Percentiles rank a stretch among this genome's conserved stretches.
Conservation (phyloP, 92 coral and sea anemone genomes). For the Blastomussa wellsi region DNA sequence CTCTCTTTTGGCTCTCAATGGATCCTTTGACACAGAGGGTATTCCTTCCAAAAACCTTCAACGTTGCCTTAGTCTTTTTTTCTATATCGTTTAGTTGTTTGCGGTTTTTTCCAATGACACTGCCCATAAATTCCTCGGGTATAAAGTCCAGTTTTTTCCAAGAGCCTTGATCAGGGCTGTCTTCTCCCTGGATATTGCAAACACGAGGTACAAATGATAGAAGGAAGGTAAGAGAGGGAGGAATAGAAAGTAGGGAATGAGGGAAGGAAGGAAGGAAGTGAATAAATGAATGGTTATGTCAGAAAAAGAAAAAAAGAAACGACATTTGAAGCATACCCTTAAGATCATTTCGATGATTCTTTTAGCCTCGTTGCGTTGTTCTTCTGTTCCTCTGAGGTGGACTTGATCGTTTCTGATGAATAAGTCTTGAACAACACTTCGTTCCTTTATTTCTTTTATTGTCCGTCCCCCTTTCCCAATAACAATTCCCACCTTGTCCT, state of each 20-base stretch:
- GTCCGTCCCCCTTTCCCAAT: slow-evolving; percentile 8
- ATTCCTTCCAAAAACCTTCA: not conserved
- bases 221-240: not conserved
- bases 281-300: not conserved
- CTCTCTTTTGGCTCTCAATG: not conserved
- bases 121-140: not conserved
- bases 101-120: not conserved
- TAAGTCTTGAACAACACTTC: not conserved
- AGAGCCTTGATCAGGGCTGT: slow-evolving; percentile 23
- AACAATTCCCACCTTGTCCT: slow-evolving; percentile 5
- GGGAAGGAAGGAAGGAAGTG: not conserved
- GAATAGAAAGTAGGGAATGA: not conserved
- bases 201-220: not conserved
- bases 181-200: slow-evolving; percentile 4
- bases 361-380: not conserved
- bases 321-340: not conserved
- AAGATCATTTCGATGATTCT: not conserved
- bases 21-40: not conserved
- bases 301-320: not conserved
- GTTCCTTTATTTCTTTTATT: slow-evolving; percentile 4
- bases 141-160: slow-evolving; percentile 22
- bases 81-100: not conserved
- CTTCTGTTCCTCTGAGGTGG: slow-evolving; percentile 2
- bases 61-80: not conserved
- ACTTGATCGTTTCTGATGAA: not conserved